These are phyloP conservation scores for Morus bassanus DNA, from an alignment of 2,797 vertebrate species.

Conservation along the genomic window DNA sequence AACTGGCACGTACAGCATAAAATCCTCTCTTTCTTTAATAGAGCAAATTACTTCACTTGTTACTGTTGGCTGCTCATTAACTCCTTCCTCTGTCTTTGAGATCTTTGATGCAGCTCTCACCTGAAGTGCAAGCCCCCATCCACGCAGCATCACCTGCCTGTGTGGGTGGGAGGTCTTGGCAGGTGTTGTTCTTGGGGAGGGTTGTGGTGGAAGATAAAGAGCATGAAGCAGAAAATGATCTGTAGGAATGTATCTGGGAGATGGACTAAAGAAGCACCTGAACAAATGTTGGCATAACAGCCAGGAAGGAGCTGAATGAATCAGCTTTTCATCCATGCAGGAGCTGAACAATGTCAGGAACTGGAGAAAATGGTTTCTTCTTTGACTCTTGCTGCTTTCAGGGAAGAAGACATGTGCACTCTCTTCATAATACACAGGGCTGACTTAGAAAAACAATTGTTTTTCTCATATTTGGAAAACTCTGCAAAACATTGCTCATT, in stretches of 20 bases:
- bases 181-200: background rate
- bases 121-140: background rate
- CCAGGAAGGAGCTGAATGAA: background rate
- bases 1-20: constrained; percentile 9
- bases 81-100: background rate
- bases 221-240: background rate
- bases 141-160: background rate
- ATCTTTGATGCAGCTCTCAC: background rate
- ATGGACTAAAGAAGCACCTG: background rate
- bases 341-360: background rate
- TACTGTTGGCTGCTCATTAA: constrained; percentile 10
- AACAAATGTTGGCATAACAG: background rate
- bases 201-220: background rate
- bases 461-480: background rate
- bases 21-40: constrained; percentile 29
- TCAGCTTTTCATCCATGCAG: background rate
- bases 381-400: background rate
- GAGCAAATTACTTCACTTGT: constrained; percentile 39
- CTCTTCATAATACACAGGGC: background rate
- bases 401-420: background rate
- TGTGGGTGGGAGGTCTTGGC: background rate
- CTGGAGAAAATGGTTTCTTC: background rate
- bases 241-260: background rate
- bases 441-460: background rate
- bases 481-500: background rate